Evolutionary conservation across 2,113 vertebrate species (phyloP), one percentile per base, ranked within the genome.

Genomic region (Oreochromis spilurus): DNA sequence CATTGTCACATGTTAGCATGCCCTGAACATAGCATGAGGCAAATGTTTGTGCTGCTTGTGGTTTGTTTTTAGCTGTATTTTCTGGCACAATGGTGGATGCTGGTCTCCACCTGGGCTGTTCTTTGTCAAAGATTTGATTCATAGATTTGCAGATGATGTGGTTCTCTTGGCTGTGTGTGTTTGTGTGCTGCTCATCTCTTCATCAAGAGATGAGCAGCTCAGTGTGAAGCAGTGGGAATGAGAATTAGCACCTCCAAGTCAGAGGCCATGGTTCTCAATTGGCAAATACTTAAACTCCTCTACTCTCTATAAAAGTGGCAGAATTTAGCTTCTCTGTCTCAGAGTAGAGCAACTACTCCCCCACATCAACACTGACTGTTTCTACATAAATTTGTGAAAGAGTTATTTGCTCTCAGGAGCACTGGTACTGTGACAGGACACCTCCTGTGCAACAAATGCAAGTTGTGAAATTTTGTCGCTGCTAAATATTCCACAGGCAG

Each of bases 121-220:
- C 65, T 70, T 70, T 5, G 0, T 70, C 62, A 24, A 43, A 40
- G 65, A 40, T 70, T 70, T 21, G n/a, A 21, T 43, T 70, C 36
- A 24, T 34, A 34, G 58, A 62, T 62, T 62, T 62, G 58, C 58
- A 62, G 58, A 62, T 34, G 29, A 62, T 34, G 58, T 34, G 58
- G 29, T 60, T 60, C 57, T 34, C 57, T 60, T 60, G 14, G 58
- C 57, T 60, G 8, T 2, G 5, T 60, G 16, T 34, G 24, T 57
- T 57, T 57, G 21, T 26, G 3, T 31, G 26, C 24, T 57, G 26
- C 14, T 60, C 57, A 31, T 60, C 26, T 31, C 57, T 60, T 60
- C 0, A 34, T 40, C 0, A 40, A 5, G 2, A 24, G 36, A 40
- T 67, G 62, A 40, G 36, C 7, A 67, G 36, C 36, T 67, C n/a